A percentile compares a stretch with the other conserved stretches of the same genome.
Evolutionary conservation across 2,888 invertebrate genomes (phyloP).

Genomic region (Tachina lurida): DNA sequence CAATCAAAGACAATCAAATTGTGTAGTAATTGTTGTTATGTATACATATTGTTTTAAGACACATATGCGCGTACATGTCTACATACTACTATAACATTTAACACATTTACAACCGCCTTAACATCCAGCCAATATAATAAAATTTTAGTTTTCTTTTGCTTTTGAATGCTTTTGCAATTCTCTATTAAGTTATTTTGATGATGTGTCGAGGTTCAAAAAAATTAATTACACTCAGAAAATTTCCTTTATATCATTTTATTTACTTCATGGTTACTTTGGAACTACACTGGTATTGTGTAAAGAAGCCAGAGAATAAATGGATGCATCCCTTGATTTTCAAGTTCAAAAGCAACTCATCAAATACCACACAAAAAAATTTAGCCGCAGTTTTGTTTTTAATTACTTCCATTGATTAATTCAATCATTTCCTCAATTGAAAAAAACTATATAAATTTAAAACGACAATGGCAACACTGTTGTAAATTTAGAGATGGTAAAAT

Average conservation of each 20-base stretch:
- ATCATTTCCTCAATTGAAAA: too few species aligned
- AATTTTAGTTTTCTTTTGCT: constrained; percentile 21
- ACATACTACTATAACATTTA: not conserved
- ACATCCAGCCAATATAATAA: constrained; percentile 9
- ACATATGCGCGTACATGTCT: not conserved
- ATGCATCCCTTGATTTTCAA: too few species aligned
- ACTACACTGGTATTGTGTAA: too few species aligned
- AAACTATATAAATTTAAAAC: too few species aligned
- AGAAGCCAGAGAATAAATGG: too few species aligned
- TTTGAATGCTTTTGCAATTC: constrained; percentile 43
- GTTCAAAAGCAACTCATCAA: too few species aligned
- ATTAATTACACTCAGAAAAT: constrained; percentile 43
- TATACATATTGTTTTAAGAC: constrained; percentile 41
- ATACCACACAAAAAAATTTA: too few species aligned
- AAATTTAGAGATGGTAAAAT: too few species aligned
- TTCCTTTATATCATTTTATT: not conserved
- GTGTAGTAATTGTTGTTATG: constrained; percentile 58
- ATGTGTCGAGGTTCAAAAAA: constrained; percentile 11
- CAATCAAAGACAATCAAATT: constrained; percentile 70
- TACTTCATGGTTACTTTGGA: too few species aligned
- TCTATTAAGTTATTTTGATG: constrained; percentile 16
- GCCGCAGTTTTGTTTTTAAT: too few species aligned
- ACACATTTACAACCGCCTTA: constrained; percentile 6
- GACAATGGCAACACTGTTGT: too few species aligned
- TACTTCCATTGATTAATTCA: too few species aligned